Percentiles rank a stretch among this genome's conserved stretches.
Conservation (phyloP, 2,797 vertebrate genomes). For the Brotula barbata region DNA sequence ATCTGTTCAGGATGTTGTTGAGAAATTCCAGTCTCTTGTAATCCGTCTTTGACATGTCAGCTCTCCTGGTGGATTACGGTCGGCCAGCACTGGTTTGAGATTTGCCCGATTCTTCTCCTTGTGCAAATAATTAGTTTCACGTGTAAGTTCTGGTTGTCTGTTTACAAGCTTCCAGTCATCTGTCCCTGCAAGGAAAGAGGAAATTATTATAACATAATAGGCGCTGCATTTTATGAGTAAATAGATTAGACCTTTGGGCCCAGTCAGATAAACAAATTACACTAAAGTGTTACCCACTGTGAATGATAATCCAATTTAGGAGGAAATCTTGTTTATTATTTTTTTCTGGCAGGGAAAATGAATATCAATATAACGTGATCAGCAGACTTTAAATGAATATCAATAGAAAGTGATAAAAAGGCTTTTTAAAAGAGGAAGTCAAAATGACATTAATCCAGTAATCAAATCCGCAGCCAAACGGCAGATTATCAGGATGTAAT, state of each 20-base stretch:
- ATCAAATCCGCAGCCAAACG: too few relatives aligned
- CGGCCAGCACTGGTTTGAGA: conserved; percentile 2
- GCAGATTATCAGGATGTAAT: too few relatives aligned
- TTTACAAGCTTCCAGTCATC: conserved; percentile 55
- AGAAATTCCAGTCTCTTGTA: conserved; percentile 49
- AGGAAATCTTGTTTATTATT: conserved; percentile 14
- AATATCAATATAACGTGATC: conserved; percentile 11
- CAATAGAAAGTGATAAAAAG: background rate
- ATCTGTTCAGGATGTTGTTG: conserved; percentile 38
- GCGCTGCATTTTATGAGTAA: conserved; percentile 53
- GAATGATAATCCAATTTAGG: conserved; percentile 39
- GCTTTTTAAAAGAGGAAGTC: background rate
- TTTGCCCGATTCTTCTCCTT: conserved; percentile 26
- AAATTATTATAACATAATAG: conserved; percentile 70
- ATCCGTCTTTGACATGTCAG: conserved; percentile 64
- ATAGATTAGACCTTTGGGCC: conserved; percentile 59
- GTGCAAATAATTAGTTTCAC: conserved; percentile 34
- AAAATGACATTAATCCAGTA: background rate
- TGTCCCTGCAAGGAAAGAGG: conserved; percentile 69
- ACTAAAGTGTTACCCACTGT: conserved; percentile 63
- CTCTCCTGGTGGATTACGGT: background rate
- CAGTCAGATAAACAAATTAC: conserved; percentile 72
- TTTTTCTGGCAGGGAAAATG: conserved; percentile 26
- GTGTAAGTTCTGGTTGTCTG: conserved; percentile 39
- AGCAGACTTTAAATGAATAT: too few relatives aligned